phyloP scores from a whole-genome alignment of 2,797 vertebrate genomes.

The Todus mexicanus region DNA sequence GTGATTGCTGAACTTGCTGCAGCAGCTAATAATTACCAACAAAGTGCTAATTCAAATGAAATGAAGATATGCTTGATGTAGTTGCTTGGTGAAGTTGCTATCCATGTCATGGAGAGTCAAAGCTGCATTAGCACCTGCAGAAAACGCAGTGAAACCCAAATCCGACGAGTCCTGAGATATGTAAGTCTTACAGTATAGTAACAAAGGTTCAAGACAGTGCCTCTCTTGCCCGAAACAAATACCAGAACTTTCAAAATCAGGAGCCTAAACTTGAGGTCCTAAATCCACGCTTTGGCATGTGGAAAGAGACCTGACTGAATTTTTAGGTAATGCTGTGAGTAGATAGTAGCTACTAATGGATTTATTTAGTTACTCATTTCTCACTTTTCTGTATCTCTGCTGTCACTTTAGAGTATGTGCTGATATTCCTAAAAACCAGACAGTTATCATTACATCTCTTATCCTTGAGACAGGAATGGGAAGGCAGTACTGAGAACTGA shows the following conservation, averaged over 20 bases:
- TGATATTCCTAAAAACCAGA: background rate
- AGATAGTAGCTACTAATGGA: background rate
- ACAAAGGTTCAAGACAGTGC: background rate
- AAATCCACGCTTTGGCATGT: background rate
- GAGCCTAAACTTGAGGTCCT: background rate
- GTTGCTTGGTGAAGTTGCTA: background rate
- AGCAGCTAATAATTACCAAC: background rate
- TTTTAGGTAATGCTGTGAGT: background rate
- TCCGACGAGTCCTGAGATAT: background rate
- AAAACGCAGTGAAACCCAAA: background rate
- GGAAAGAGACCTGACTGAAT: background rate
- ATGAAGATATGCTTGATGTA: background rate
- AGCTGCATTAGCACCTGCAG: background rate
- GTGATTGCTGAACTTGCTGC: background rate
- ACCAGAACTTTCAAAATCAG: background rate
- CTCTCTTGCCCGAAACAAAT: background rate
- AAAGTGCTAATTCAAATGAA: background rate
- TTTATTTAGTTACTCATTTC: background rate
- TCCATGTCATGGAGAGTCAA: background rate
- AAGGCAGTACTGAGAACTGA: background rate
- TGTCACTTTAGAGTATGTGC: background rate
- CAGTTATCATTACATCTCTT: background rate
- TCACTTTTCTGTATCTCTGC: background rate
- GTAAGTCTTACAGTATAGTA: background rate
- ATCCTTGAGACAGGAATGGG: background rate